These are phyloP conservation scores for Ischnus inquisitorius DNA, from an alignment of 2,888 invertebrate species.

Conservation along the genomic window DNA sequence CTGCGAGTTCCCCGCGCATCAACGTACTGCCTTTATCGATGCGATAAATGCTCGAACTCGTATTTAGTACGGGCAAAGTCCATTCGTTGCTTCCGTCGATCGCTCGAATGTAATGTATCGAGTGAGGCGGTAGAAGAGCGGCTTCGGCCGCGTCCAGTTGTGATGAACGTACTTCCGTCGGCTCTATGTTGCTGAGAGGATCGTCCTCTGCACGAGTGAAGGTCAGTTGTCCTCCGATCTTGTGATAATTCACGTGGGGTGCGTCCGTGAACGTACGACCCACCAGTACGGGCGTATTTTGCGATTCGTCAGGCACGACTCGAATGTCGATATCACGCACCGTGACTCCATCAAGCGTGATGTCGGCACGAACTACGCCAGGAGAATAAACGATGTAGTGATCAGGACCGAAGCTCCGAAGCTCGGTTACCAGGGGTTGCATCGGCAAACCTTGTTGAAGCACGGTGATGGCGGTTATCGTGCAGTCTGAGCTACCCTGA, in stretches of 20 bases:
- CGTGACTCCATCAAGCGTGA: conserved; percentile 37
- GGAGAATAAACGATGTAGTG: conserved; percentile 21
- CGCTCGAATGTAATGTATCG: conserved; percentile 1
- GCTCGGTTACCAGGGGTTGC: background rate
- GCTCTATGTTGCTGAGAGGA: background rate
- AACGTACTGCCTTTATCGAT: background rate
- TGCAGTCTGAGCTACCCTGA: conserved; percentile 44
- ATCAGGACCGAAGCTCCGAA: conserved; percentile 29
- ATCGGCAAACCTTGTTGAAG: background rate
- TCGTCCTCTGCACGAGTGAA: conserved; percentile 18
- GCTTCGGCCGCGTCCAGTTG: background rate
- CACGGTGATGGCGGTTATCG: conserved; percentile 12
- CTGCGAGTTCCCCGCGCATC: background rate
- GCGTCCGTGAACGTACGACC: conserved; percentile 39
- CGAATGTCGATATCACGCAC: conserved; percentile 8
- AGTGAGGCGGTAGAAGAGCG: background rate
- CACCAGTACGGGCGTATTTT: background rate
- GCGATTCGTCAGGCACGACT: conserved; percentile 36
- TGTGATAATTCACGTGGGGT: conserved; percentile 47
- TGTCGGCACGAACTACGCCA: conserved; percentile 20
- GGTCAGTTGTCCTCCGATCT: conserved; percentile 30
- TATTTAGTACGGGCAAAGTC: conserved; percentile 18
- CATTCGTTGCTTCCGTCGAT: background rate
- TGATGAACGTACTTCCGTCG: background rate
- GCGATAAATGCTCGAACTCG: background rate